phyloP scores from a whole-genome alignment of 23 tunicate genomes.

The Trididemnum nubilum region DNA sequence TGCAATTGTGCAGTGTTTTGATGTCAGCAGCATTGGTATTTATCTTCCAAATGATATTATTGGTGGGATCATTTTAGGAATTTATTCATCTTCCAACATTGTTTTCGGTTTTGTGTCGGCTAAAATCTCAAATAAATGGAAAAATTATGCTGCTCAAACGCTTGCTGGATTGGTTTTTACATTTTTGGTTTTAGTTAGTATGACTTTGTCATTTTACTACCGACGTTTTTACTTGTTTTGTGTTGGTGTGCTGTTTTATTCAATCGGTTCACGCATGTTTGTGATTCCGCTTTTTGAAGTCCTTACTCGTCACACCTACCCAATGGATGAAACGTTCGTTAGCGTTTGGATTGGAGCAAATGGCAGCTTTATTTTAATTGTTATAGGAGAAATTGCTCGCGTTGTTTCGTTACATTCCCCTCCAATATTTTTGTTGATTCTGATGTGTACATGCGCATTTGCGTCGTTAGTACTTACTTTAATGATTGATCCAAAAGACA shows the following conservation, averaged over 20 bases:
- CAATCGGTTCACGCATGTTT: neutral
- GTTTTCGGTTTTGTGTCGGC: conserved; percentile 42
- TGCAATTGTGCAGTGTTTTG: neutral
- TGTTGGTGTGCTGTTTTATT: neutral
- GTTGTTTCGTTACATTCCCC: neutral
- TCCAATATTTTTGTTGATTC: neutral
- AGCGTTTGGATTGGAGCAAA: neutral
- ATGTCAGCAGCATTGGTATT: conserved; percentile 27
- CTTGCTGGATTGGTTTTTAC: neutral
- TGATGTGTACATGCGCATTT: neutral
- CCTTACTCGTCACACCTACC: neutral
- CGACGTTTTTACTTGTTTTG: neutral
- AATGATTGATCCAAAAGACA: neutral
- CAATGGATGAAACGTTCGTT: neutral
- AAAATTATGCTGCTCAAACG: neutral
- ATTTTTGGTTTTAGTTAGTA: neutral
- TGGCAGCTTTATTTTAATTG: neutral
- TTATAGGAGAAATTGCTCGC: neutral
- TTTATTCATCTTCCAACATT: conserved; percentile 50
- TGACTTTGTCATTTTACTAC: neutral
- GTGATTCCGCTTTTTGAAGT: neutral
- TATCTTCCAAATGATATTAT: conserved; percentile 72
- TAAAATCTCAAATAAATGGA: neutral
- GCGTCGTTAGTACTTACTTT: neutral
- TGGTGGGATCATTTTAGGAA: conserved; percentile 41